Percentiles rank a stretch among this genome's conserved stretches.
Conservation (phyloP, 2,113 vertebrate species). For the Pygathrix nemaeus region DNA sequence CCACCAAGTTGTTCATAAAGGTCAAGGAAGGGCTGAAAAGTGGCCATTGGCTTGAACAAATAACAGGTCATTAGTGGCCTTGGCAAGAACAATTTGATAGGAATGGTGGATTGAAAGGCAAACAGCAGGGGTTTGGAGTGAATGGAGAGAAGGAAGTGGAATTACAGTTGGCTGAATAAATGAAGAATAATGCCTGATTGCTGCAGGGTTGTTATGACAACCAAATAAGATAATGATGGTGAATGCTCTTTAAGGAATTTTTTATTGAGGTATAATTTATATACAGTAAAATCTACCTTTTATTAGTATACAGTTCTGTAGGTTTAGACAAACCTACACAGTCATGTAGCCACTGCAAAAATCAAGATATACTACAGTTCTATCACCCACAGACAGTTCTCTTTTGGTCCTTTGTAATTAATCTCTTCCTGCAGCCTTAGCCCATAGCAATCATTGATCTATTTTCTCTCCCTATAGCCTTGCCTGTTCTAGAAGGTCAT, state of each 20-base stretch:
- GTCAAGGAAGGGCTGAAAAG: not conserved
- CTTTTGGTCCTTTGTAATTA: not conserved
- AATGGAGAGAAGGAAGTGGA: not conserved
- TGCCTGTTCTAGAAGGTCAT: not conserved
- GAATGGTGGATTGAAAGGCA: not conserved
- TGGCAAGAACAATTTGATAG: not conserved
- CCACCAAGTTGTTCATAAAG: not conserved
- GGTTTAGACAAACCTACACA: not conserved
- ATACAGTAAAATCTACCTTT: not conserved
- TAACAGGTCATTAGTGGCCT: not conserved
- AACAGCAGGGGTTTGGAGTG: not conserved
- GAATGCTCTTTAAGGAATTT: not conserved
- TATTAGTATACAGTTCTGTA: not conserved
- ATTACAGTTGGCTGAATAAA: not conserved
- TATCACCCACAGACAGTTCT: not conserved
- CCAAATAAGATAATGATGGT: not conserved
- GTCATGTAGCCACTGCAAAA: not conserved
- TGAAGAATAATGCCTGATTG: not conserved
- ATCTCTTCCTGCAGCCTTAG: not conserved
- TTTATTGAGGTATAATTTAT: not conserved
- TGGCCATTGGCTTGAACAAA: not conserved
- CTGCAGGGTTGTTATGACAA: conserved; percentile 13
- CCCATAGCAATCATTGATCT: not conserved
- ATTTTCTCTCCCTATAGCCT: not conserved
- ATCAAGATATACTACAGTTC: not conserved